A percentile compares a stretch with the other conserved stretches of the same genome.
These are phyloP conservation scores for Empidonax traillii DNA, from an alignment of 2,113 vertebrate genomes.

Conservation along the genomic window DNA sequence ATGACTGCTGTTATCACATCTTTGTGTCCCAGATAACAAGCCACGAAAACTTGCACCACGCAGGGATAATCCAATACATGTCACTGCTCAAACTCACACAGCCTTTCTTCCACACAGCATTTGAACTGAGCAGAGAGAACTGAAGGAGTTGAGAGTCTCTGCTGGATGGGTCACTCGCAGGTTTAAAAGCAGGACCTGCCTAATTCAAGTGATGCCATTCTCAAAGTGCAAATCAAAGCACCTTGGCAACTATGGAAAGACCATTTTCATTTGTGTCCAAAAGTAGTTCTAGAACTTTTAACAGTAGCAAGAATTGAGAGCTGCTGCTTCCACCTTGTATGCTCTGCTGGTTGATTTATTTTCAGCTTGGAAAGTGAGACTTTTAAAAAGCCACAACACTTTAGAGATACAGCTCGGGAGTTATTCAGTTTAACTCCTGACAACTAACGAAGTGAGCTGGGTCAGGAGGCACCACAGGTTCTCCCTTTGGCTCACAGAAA, in stretches of 20 bases:
- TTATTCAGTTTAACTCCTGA: neutral
- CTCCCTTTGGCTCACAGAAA: neutral
- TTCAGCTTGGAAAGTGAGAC: neutral
- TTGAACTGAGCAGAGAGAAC: neutral
- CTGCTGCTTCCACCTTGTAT: neutral
- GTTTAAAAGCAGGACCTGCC: neutral
- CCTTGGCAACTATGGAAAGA: neutral
- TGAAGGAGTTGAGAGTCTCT: neutral
- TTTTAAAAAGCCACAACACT: neutral
- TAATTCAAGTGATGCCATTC: neutral
- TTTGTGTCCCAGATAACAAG: neutral
- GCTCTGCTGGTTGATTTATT: neutral
- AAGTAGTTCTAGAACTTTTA: neutral
- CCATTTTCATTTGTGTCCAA: neutral
- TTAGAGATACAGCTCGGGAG: neutral
- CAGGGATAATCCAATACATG: neutral
- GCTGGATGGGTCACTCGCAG: neutral
- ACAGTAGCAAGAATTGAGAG: neutral
- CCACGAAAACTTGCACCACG: accelerated
- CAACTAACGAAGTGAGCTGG: neutral
- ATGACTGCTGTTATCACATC: neutral
- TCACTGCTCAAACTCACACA: neutral
- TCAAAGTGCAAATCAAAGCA: neutral
- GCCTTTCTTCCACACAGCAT: neutral
- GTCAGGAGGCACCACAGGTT: neutral